Evolutionary conservation across 1,140 invertebrate species (phyloP), one percentile per base, ranked within the genome.

Genomic region (Melipona quadrifasciata): DNA sequence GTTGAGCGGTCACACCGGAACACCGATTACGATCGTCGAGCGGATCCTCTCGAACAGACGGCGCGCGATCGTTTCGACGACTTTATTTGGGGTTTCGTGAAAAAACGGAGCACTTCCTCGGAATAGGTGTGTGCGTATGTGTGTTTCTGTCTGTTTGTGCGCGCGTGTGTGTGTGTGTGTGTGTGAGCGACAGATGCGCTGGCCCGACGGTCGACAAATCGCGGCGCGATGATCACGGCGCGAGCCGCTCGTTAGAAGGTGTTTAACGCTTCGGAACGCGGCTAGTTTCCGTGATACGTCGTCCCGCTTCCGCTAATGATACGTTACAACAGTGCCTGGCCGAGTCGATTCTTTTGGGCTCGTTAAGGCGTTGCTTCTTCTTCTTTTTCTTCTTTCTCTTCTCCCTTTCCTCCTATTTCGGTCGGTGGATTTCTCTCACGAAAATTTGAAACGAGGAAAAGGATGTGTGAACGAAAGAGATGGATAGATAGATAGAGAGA

Each of bases 251-350:
- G 74, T 87, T 84, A 79, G 73, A 79, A 83, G 74, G 55, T 74
- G 80, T 64, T 87, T 78, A 87, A 87, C 74, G 75, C 61, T 70
- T 53, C 10, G 24, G 51, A n/a, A 86, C 47, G 21, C 64, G 47
- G 31, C 77, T 87, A 65, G 72, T 87, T 88, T 87, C 85, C 79
- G 84, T 87, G 74, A 87, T 82, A 61, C 84, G 53, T 86, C 39
- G 57, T 55, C 58, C 53, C 82, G 51, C 39, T 73, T 53, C 27
- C 57, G 31, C 55, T 88, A 88, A 88, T 87, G 57, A 74, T 47
- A 84, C 80, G 39, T 51, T 24, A 57, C 16, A 34, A 57, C 16
- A 34, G 19, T 47, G 39, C 39, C 39, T 47, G 39, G 0, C 65
- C 65, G 19, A 24, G 2, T 55, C 55, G 24, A 72, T 51, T 47